Conservation (phyloP, 2,888 invertebrate genomes). For the Corythucha ciliata region DNA sequence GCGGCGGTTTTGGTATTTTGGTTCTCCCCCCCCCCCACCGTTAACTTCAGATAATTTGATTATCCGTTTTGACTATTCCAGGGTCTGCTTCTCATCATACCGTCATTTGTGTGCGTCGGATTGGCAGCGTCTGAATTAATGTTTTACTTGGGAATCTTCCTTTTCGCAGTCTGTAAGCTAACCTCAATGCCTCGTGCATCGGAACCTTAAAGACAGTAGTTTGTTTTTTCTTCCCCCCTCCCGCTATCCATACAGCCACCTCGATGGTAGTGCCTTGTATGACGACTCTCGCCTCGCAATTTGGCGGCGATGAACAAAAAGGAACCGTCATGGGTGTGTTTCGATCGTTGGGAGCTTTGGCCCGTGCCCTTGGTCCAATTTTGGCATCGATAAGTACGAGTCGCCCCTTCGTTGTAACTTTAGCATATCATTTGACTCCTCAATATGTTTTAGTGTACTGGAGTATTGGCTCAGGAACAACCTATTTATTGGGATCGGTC, state of each 20-base stretch:
- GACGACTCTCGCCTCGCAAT: constrained; percentile 82
- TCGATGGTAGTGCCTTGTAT: constrained; percentile 93
- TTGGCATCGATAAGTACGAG: constrained; percentile 67
- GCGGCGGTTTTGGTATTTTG: constrained; percentile 53
- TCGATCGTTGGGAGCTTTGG: constrained; percentile 86
- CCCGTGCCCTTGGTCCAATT: constrained; percentile 84
- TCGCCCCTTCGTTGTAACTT: background rate
- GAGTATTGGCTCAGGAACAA: constrained; percentile 73
- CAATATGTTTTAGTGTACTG: constrained; percentile 63
- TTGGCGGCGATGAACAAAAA: constrained; percentile 71
- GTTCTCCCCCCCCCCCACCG: background rate
- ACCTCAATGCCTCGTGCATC: background rate
- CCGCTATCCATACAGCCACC: constrained; percentile 50
- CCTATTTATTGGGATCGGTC: constrained; percentile 72
- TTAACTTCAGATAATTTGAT: background rate
- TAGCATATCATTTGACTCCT: background rate
- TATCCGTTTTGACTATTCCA: constrained; percentile 33
- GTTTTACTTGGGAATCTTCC: constrained; percentile 71
- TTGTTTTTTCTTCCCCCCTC: background rate
- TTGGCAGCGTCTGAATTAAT: constrained; percentile 50
- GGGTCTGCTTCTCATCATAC: constrained; percentile 76
- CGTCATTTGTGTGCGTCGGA: constrained; percentile 77
- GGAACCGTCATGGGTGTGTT: constrained; percentile 90
- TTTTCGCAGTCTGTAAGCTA: constrained; percentile 82
- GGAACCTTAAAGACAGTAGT: background rate